These are phyloP conservation scores for Achatina immaculata DNA, from an alignment of 1,140 invertebrate genomes.

Conservation along the genomic window DNA sequence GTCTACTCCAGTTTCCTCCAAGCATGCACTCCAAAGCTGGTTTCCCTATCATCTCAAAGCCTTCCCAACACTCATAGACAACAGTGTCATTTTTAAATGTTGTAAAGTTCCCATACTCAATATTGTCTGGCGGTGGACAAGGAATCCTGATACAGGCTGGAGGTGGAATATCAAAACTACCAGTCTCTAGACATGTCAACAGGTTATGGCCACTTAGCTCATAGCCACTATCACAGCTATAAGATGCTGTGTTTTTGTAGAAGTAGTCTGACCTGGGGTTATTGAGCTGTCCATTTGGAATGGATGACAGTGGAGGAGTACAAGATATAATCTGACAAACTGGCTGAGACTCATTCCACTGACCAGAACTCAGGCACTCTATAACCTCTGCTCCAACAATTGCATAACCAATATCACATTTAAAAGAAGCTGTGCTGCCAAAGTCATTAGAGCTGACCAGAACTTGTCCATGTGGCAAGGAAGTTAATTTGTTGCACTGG, in stretches of 20 bases:
- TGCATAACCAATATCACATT: conserved; percentile 80
- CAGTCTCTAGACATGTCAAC: conserved; percentile 57
- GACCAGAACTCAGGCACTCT: conserved; percentile 41
- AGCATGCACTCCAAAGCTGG: conserved; percentile 56
- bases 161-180: conserved; percentile 45
- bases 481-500: conserved; percentile 43
- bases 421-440: conserved; percentile 43
- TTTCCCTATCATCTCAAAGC: conserved; percentile 60
- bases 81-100: conserved; percentile 84
- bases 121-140: conserved; percentile 73
- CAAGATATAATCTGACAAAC: conserved; percentile 77
- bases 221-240: conserved; percentile 63
- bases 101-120: conserved; percentile 79
- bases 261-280: conserved; percentile 9
- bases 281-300: conserved; percentile 70
- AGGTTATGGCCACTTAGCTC: conserved; percentile 54
- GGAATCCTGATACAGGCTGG: conserved; percentile 65
- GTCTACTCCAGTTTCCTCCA: conserved; percentile 69
- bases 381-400: conserved; percentile 44
- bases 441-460: conserved; percentile 44
- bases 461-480: conserved; percentile 41
- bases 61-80: conserved; percentile 56
- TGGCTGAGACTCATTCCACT: conserved; percentile 85
- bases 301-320: conserved; percentile 9
- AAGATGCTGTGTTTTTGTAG: conserved; percentile 19